Percentiles rank a stretch among this genome's conserved stretches.
Conservation (phyloP, 2,113 vertebrate genomes). For the Montifringilla adamsi region DNA sequence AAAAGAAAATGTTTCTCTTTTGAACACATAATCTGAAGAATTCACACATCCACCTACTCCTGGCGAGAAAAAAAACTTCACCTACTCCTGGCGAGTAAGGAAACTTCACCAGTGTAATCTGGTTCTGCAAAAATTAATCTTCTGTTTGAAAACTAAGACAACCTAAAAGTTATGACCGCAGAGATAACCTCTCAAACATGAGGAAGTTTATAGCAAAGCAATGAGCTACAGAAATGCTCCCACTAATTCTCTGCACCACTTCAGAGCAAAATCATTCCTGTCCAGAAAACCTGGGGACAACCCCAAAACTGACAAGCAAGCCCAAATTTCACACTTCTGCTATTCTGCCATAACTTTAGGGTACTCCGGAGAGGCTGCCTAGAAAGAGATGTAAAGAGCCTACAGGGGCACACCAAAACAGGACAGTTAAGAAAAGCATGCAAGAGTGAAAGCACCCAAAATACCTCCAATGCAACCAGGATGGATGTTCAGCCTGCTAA, state of each 20-base stretch:
- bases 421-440: not conserved
- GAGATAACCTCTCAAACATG: not conserved
- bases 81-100: not conserved
- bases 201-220: not conserved
- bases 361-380: not conserved
- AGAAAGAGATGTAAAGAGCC: not conserved
- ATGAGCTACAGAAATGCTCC: not conserved
- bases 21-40: constrained; percentile 5
- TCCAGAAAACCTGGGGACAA: not conserved
- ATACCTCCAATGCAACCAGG: not conserved
- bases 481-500: not conserved
- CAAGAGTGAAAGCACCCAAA: not conserved
- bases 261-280: not conserved
- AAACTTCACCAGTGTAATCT: not conserved
- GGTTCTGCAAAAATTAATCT: not conserved
- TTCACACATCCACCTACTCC: not conserved
- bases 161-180: not conserved
- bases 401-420: not conserved
- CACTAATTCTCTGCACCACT: not conserved
- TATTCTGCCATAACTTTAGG: not conserved
- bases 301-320: not conserved
- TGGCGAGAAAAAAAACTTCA: too few relatives aligned
- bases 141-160: not conserved
- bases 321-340: not conserved
- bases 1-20: not conserved